Percentiles rank a stretch among this genome's conserved stretches.
These are phyloP conservation scores for Palaemon carinicauda DNA, from an alignment of 1,140 invertebrate genomes.

Conservation along the genomic window DNA sequence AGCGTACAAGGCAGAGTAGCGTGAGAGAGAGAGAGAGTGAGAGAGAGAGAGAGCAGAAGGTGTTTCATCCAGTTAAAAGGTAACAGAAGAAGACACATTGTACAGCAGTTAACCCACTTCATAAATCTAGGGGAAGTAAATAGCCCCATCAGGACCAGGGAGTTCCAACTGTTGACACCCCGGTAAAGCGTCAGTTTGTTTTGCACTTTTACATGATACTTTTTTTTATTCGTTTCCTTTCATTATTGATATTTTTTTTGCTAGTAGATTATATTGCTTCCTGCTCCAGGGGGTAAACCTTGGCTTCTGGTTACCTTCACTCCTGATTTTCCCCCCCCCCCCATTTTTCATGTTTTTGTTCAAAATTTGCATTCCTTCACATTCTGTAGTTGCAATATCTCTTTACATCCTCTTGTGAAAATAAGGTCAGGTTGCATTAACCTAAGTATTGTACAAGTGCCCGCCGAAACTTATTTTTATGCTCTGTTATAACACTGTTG, in stretches of 20 bases:
- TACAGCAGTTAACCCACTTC: background rate
- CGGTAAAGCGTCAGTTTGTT: background rate
- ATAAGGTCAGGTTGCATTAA: background rate
- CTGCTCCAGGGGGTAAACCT: background rate
- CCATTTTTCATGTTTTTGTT: background rate
- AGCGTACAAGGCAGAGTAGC: background rate
- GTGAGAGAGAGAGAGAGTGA: background rate
- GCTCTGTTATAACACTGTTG: too few relatives aligned
- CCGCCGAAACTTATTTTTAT: too few relatives aligned
- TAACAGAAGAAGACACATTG: background rate
- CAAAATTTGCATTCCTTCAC: background rate
- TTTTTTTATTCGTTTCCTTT: too few relatives aligned
- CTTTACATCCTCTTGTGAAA: background rate
- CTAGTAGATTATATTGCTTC: background rate
- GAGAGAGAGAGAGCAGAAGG: slow-evolving; percentile 6
- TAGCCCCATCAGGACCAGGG: background rate
- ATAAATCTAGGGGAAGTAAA: background rate
- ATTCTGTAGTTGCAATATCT: background rate
- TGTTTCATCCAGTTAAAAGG: background rate
- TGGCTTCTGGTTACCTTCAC: background rate
- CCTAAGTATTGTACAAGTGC: background rate
- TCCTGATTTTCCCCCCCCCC: background rate
- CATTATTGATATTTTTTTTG: background rate
- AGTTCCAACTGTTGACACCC: background rate
- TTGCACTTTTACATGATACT: background rate